Evolutionary conservation across 2,888 invertebrate species (phyloP).

Genomic region (Mycogona germanica): DNA sequence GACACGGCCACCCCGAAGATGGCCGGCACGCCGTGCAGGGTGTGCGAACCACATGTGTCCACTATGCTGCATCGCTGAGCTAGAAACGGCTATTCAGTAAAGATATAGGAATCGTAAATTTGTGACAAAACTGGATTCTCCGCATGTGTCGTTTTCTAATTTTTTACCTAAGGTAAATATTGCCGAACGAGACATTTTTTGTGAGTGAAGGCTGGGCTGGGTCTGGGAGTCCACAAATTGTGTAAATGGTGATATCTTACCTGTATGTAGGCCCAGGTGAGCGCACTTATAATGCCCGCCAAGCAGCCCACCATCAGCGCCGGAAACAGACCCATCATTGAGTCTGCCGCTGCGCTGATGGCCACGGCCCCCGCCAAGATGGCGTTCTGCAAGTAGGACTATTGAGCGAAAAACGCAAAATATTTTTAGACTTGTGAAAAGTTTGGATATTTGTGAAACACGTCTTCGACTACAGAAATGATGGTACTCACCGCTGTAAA

Average conservation of each 20-base stretch:
- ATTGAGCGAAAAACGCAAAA: no score
- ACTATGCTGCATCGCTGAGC: conserved; percentile 46
- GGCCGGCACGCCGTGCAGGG: conserved; percentile 93
- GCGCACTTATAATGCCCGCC: conserved; percentile 63
- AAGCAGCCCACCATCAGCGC: conserved; percentile 65
- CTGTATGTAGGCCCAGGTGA: conserved; percentile 60
- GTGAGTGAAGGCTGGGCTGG: no score
- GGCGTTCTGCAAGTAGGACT: conserved; percentile 87
- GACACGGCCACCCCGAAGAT: conserved; percentile 69
- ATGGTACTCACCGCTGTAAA: conserved; percentile 1
- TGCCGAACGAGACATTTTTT: no score
- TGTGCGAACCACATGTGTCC: conserved; percentile 91
- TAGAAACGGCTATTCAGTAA: conserved; percentile 44
- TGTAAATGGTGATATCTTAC: conserved; percentile 27
- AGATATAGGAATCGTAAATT: background rate
- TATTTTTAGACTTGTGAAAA: background rate
- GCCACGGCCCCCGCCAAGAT: conserved; percentile 80
- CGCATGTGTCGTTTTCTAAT: background rate
- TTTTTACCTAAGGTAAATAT: no score
- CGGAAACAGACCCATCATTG: conserved; percentile 70
- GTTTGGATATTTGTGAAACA: no score
- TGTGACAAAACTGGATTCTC: background rate
- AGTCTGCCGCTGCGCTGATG: conserved; percentile 68
- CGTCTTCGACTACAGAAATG: background rate
- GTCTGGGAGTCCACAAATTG: no score